Evolutionary conservation across 2,113 vertebrate species (phyloP).

Genomic region (Malurus cyaneus): DNA sequence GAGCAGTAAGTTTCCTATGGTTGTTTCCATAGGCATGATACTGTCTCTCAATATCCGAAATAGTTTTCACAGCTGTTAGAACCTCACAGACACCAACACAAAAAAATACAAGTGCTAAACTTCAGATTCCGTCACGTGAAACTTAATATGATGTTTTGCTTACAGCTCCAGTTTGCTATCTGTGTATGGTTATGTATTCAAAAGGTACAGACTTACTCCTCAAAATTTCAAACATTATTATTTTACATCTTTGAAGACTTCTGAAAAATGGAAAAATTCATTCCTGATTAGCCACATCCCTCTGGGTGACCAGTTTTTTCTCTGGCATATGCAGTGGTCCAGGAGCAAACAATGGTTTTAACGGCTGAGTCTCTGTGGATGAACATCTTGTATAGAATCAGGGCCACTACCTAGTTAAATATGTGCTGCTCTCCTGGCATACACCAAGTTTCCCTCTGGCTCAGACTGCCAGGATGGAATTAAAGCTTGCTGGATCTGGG

Average conservation of each 20-base stretch:
- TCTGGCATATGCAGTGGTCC: background rate
- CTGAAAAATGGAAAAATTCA: background rate
- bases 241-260: background rate
- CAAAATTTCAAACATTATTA: background rate
- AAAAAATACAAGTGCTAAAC: background rate
- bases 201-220: background rate
- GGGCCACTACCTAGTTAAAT: background rate
- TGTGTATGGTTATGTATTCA: background rate
- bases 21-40: background rate
- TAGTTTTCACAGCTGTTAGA: background rate
- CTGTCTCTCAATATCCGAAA: background rate
- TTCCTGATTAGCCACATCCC: background rate
- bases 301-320: background rate
- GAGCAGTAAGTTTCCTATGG: background rate
- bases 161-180: background rate
- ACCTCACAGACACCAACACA: background rate
- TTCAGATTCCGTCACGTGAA: background rate
- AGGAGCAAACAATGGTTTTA: background rate
- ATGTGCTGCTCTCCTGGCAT: background rate
- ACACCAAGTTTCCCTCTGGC: background rate
- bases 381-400: background rate
- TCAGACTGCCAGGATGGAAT: background rate
- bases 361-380: background rate
- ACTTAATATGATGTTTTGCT: background rate
- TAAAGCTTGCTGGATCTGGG: slow-evolving; percentile 5